Conservation (phyloP, 2,113 vertebrate genomes). For the Syngnathus typhle region DNA sequence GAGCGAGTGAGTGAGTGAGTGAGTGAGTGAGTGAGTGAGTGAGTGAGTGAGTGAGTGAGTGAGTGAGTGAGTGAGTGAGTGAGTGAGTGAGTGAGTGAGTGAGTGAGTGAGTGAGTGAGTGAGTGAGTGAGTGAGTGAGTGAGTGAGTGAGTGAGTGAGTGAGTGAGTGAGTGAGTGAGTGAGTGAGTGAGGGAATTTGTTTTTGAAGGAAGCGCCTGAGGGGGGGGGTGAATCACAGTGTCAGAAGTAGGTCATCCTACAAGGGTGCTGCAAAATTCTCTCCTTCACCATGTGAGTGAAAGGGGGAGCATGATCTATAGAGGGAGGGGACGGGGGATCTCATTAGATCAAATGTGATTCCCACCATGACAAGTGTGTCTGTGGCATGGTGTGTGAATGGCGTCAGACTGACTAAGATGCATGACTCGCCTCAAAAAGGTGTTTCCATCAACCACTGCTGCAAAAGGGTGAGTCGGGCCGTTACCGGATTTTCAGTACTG, state of each 20-base stretch:
- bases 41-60: too few species aligned
- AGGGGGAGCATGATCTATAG: slow-evolving; percentile 11
- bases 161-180: too few species aligned
- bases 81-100: too few species aligned
- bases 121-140: too few species aligned
- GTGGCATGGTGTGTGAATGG: slow-evolving; percentile 3
- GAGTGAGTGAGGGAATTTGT: slow-evolving; percentile 7
- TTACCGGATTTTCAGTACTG: background rate
- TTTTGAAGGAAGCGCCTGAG: slow-evolving; percentile 28
- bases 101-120: too few species aligned
- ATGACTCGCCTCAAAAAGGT: slow-evolving; percentile 2
- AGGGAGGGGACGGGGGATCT: slow-evolving; percentile 30
- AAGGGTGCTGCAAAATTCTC: slow-evolving; percentile 58
- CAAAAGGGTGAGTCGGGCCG: background rate
- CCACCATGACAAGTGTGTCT: slow-evolving; percentile 21
- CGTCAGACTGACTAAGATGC: background rate
- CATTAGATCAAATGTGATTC: slow-evolving; percentile 30
- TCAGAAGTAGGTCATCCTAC: slow-evolving; percentile 65
- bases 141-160: too few species aligned
- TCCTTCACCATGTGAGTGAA: slow-evolving; percentile 7
- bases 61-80: too few species aligned
- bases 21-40: too few species aligned
- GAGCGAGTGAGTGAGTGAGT: too few species aligned
- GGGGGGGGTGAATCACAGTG: slow-evolving; percentile 57
- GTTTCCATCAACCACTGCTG: background rate